Evolutionary conservation across 35 echinoderm and acorn worm species (phyloP).

Genomic region (Lytechinus pictus): DNA sequence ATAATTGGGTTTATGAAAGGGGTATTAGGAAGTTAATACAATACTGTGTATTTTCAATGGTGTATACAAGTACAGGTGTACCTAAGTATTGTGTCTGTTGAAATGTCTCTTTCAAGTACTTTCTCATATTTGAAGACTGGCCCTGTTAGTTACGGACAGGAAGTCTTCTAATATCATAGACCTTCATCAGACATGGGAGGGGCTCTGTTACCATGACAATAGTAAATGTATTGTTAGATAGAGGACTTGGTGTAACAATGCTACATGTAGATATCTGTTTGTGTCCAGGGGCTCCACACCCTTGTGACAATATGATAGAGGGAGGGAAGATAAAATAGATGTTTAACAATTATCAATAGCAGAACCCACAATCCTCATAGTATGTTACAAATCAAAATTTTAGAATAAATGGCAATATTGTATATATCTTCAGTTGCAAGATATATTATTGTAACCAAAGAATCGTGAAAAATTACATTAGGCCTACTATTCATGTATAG

Average conservation of each 20-base stretch:
- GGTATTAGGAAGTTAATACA: too few species aligned
- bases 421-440: too few species aligned
- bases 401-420: too few species aligned
- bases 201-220: constrained; percentile 32
- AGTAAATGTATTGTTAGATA: constrained; percentile 31
- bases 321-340: neutral
- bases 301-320: neutral
- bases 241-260: constrained; percentile 3
- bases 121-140: neutral
- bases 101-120: neutral
- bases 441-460: too few species aligned
- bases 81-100: neutral
- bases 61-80: neutral
- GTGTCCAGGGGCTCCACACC: neutral
- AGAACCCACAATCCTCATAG: neutral
- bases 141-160: neutral
- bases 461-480: too few species aligned
- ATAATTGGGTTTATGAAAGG: too few species aligned
- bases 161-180: constrained; percentile 43
- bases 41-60: too few species aligned
- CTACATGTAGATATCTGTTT: neutral
- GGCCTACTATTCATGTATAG: too few species aligned
- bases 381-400: too few species aligned
- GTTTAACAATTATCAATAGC: neutral
- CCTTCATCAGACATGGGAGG: constrained; percentile 30